Evolutionary conservation across 2,888 invertebrate species (phyloP), one percentile per base, ranked within the genome.

Genomic region (Chrysotoxum bicinctum): DNA sequence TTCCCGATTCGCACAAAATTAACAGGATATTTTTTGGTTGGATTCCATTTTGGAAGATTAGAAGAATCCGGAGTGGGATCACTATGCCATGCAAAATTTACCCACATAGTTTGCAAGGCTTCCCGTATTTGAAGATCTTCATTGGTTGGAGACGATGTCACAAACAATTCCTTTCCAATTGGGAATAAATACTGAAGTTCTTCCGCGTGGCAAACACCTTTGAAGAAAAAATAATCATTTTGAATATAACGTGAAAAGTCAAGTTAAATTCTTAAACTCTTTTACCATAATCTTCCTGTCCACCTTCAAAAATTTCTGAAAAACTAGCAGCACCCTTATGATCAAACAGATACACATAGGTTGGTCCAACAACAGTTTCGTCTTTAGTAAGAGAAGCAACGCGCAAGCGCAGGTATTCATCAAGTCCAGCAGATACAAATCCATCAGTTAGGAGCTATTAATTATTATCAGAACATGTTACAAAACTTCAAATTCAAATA

Each of bases 161-260:
- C 93, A 89, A 96, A 96, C 6, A 94, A 89, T 48, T 89, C 88
- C 77, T 93, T 93, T 0, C 93, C 93, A 64, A 96, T 94, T 0
- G 96, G 95, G 89, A 97, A 97, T 8, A 97, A 90, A 90, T 97
- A 95, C 90, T 96, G 96, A 68, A 97, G 91, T 85, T 97, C 97
- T 88, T 97, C 97, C 0, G 96, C 97, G 90, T 97, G 97, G 68
- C 95, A 95, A 0, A 96, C 95, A 70, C 97, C 96, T 95, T 8
- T 1, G n/a, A 75, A 21, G 66, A 40, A 40, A 10, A 30, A 21
- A 26, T 6, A 2, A 26, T n/a, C n/a, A n/a, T n/a, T 26, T 26
- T 26, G 26, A 26, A 26, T 6, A 6, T 26, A 26, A 26, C 2
- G 26, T n/a, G n/a, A n/a, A n/a, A n/a, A n/a, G n/a, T n/a, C n/a